Evolutionary conservation across 1,140 invertebrate species (phyloP), one percentile per base, ranked within the genome.

Genomic region (Lethrus apterus): DNA sequence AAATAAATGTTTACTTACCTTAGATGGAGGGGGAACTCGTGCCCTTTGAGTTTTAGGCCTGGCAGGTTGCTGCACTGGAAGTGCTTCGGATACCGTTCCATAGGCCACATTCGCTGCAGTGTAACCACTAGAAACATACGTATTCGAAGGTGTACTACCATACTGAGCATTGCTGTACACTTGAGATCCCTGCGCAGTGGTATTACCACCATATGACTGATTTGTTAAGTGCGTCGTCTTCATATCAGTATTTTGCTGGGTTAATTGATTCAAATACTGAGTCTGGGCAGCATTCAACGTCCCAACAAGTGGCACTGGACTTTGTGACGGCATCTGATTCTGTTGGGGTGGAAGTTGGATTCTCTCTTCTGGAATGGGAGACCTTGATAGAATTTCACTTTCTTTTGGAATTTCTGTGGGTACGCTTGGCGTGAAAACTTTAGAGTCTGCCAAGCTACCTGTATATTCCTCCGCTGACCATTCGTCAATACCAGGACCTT

Each of bases 401-500:
- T 58, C 50, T 31, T 50, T 19, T 0, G 30, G 14, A 3, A 14
- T 3, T 7, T 46, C 21, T 1, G 48, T 23, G 23, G 47, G 62
- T 52, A 47, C 70, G 56, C 83, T 87, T 18, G 86, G 82, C 23
- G 87, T 91, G 59, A 92, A 92, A 36, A 96, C 91, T 74, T 94
- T 94, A n/a, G 87, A 92, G 62, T 95, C 92, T 43, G 89, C 84
- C 43, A 94, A 72, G 50, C 87, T 92, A 44, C 90, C 90, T 8
- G 89, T 90, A 71, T 93, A 95, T 62, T 93, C 89, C 69, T 94
- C 91, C 61, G 92, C 91, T 66, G 91, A 90, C 92, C 91, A 94
- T 59, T 94, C 89, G 69, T 91, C 87, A 9, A 70, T 65, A 19
- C 76, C 71, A 58, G 73, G 74, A 56, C 75, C 75, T 26, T 61